Base-by-base conservation (phyloP, 2,113 vertebrate species). In the Pollachius pollachius region DNA sequence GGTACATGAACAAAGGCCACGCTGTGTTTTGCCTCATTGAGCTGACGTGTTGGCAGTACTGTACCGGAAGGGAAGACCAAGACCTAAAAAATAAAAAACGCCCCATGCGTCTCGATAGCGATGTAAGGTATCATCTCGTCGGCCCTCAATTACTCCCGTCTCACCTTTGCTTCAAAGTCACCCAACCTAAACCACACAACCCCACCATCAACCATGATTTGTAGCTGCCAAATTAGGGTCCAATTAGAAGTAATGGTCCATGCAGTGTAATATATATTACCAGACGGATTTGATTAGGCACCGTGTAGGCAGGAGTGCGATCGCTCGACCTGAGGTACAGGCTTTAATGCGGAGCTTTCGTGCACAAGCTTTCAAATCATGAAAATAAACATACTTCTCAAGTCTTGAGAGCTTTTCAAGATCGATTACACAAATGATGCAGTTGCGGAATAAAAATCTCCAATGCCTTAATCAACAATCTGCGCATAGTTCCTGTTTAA, bases 161-260 rank as follows among this genome's bases (percentile, higher is more conserved):
- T n/a, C 72, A 79, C 48, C 71, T 77, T 83, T n/a, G 59, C 68
- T 57, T 63, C 70, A 77, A 74, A 77, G 41, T 64, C 56, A 13
- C 62, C 70, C 25, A 4, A 15, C 25, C 52, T 21, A 62, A 27
- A 30, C 62, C 56, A 62, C 27, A 61, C 21, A 54, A 48, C 41
- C 63, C 73, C 30, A 62, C 12, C 72, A 82, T 69, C 81, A 81
- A 63, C 75, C 37, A 37, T 76, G 80, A 88, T 80, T 79, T 78
- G 84, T 72, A 75, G 83, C 77, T 75, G 73, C 37, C 72, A 85
- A 87, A 89, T 87, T 88, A 78, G 78, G 74, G 54, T 27, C 77
- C 81, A 82, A 81, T 87, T 86, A 87, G 67, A 78, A 78, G 78
- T 81, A 89, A 88, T 84, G 70, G 84, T 64, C 80, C 80, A 78